Conservation (phyloP, 2,113 vertebrate genomes). For the Rousettus leschenaultii region DNA sequence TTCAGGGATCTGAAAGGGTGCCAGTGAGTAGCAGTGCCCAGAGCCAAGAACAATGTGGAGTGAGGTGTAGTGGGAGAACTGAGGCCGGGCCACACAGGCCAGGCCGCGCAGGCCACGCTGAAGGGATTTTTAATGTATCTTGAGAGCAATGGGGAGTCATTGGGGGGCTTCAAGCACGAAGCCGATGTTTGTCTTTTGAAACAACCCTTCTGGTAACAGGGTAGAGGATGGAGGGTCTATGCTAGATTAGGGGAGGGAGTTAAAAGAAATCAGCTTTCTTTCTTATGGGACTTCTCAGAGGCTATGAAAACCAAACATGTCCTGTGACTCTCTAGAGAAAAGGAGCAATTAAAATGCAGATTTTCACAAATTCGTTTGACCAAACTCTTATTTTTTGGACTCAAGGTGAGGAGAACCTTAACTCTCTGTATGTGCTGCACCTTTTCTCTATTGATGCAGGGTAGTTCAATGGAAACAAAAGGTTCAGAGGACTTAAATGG, state of each 20-base stretch:
- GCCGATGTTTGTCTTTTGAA: no score
- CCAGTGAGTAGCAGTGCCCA: not conserved
- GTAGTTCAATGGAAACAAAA: not conserved
- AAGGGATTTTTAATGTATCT: not conserved
- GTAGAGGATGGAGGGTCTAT: not conserved
- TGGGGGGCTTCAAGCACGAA: not conserved
- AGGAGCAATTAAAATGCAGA: not conserved
- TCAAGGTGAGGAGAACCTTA: not conserved
- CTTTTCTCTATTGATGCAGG: not conserved
- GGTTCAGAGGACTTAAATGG: no score
- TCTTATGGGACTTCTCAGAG: not conserved
- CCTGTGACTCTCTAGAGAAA: not conserved
- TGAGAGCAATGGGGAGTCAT: not conserved
- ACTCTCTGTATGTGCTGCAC: not conserved
- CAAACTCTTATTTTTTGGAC: not conserved
- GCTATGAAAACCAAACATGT: fast-evolving
- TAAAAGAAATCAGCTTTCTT: not conserved
- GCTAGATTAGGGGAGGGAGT: not conserved
- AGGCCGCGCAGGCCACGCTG: fast-evolving
- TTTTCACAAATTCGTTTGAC: not conserved
- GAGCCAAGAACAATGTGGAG: not conserved
- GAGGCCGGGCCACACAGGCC: fast-evolving
- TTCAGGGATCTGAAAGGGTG: not conserved
- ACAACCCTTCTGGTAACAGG: not conserved
- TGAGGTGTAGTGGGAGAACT: no score